These are phyloP conservation scores for Gephyroberyx darwinii DNA, from an alignment of 2,797 vertebrate species.

Conservation along the genomic window DNA sequence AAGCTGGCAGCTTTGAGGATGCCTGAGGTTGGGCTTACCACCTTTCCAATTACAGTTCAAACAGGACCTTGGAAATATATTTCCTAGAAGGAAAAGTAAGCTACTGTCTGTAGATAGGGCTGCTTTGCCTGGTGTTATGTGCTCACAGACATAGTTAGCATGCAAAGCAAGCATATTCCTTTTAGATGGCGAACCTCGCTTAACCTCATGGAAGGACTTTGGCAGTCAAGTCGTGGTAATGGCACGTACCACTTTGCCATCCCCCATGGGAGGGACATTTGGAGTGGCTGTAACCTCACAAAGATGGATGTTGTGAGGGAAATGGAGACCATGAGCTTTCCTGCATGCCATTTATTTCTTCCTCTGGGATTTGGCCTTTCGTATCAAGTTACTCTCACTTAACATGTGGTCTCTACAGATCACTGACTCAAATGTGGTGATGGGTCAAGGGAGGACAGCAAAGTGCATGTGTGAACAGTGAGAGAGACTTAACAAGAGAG, in stretches of 20 bases:
- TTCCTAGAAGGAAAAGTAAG: constrained; percentile 34
- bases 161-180: constrained; percentile 27
- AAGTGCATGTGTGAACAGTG: constrained; percentile 38
- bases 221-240: constrained; percentile 4
- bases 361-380: constrained; percentile 47
- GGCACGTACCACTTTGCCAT: not conserved
- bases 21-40: constrained; percentile 13
- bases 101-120: constrained; percentile 30
- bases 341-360: constrained; percentile 34
- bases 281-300: constrained; percentile 25
- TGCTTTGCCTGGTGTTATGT: constrained; percentile 17
- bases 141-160: constrained; percentile 31
- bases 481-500: not conserved
- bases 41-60: constrained; percentile 50
- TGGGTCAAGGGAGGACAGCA: constrained; percentile 34
- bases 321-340: constrained; percentile 27
- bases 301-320: constrained; percentile 17
- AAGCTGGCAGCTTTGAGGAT: constrained; percentile 30
- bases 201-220: constrained; percentile 22
- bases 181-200: constrained; percentile 14
- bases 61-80: constrained; percentile 20
- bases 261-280: constrained; percentile 8
- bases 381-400: constrained; percentile 45
- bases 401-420: constrained; percentile 33
- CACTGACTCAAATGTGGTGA: constrained; percentile 23